phyloP scores from a whole-genome alignment of 30 jellyfish, hydroid and myxozoan genomes.

The Hydractinia echinata region DNA sequence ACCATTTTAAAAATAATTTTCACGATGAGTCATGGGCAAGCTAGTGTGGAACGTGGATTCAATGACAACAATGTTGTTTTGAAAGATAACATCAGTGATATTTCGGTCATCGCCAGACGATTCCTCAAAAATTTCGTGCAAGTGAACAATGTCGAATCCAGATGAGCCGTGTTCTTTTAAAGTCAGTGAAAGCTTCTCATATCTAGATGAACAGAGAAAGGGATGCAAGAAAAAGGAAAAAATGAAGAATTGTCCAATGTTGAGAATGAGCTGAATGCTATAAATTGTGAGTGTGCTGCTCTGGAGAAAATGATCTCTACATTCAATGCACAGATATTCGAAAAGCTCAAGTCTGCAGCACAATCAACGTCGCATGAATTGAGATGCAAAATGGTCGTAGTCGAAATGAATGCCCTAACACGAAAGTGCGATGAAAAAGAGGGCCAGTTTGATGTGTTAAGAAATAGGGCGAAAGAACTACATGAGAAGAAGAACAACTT shows the following conservation, averaged over 20 bases:
- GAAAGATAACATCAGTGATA: slow-evolving; percentile 5
- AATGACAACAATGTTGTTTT: slow-evolving; percentile 7
- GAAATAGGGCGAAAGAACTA: too few species aligned
- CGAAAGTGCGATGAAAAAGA: neutral
- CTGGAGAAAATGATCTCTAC: slow-evolving; percentile 1
- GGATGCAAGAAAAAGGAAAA: neutral
- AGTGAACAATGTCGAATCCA: slow-evolving; percentile 8
- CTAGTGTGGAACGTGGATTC: slow-evolving; percentile 1
- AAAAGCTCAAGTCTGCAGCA: slow-evolving; percentile 7
- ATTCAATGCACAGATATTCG: neutral
- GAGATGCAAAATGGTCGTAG: slow-evolving; percentile 18
- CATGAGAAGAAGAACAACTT: too few species aligned
- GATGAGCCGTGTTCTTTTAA: neutral
- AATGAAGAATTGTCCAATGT: neutral
- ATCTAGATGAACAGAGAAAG: neutral
- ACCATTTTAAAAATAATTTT: neutral
- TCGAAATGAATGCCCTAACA: slow-evolving; percentile 4
- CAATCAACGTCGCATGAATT: slow-evolving; percentile 6
- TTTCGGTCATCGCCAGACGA: neutral
- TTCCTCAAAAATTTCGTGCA: neutral
- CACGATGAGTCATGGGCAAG: slow-evolving; percentile 25
- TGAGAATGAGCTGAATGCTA: slow-evolving; percentile 1
- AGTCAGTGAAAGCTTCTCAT: neutral
- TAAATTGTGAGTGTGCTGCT: neutral
- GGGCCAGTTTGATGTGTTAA: neutral